phyloP scores from a whole-genome alignment of 2,888 invertebrate species.

The Philopedon plagiatum region DNA sequence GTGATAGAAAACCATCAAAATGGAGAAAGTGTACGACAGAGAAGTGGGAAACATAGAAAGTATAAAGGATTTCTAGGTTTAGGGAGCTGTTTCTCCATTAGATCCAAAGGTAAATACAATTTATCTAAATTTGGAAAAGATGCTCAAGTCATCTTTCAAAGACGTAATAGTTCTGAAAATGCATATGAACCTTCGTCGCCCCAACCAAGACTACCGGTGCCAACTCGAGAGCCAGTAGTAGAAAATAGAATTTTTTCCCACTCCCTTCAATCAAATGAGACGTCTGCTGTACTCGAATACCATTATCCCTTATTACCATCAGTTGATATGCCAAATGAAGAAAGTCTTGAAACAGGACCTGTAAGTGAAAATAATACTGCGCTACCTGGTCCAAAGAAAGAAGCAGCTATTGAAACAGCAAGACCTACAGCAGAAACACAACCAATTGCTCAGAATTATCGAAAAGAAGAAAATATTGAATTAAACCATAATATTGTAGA shows the following conservation, averaged over 20 bases:
- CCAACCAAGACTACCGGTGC: neutral
- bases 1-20: neutral
- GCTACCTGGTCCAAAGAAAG: neutral
- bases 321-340: neutral
- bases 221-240: neutral
- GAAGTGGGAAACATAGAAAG: neutral
- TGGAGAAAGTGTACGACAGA: neutral
- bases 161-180: neutral
- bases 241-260: neutral
- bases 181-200: neutral
- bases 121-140: neutral
- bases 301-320: too few species aligned
- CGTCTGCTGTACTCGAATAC: too few species aligned
- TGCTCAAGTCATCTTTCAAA: neutral
- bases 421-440: neutral
- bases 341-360: neutral
- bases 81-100: neutral
- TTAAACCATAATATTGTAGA: neutral
- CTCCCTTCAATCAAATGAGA: neutral
- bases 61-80: neutral
- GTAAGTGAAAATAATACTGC: neutral
- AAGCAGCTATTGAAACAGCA: neutral
- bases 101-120: neutral
- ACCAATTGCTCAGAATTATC: neutral
- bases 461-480: neutral